Conservation (phyloP, 2,797 vertebrate genomes). For the Hemibagrus guttatus region DNA sequence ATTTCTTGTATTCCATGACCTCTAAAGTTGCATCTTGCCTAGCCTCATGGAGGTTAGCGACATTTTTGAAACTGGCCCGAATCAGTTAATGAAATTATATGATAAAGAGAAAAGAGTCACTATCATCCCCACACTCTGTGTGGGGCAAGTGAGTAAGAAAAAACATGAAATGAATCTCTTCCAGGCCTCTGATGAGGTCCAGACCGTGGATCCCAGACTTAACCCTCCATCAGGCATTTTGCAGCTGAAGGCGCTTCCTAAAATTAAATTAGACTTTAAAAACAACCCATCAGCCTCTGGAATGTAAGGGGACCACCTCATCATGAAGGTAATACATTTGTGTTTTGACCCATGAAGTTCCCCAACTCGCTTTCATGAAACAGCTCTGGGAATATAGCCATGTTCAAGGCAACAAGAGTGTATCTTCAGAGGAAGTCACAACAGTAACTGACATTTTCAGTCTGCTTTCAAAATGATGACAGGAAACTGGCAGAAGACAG, state of each 20-base stretch:
- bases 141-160: slow-evolving; percentile 38
- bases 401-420: slow-evolving; percentile 27
- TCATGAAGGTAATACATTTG: slow-evolving; percentile 44
- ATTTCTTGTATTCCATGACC: slow-evolving; percentile 56
- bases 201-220: slow-evolving; percentile 11
- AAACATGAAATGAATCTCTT: slow-evolving; percentile 44
- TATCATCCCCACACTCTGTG: slow-evolving; percentile 7
- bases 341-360: slow-evolving; percentile 37
- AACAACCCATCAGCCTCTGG: slow-evolving; percentile 35
- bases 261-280: slow-evolving; percentile 55
- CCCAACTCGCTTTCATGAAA: background rate
- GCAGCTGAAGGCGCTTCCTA: slow-evolving; percentile 27
- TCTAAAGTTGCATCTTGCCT: slow-evolving; percentile 47
- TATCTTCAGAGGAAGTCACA: slow-evolving; percentile 38
- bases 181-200: slow-evolving; percentile 37
- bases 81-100: slow-evolving; percentile 54
- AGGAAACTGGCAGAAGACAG: slow-evolving; percentile 28
- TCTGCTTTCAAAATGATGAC: slow-evolving; percentile 25
- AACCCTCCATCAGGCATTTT: slow-evolving; percentile 22
- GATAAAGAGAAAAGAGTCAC: slow-evolving; percentile 57
- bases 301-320: slow-evolving; percentile 19
- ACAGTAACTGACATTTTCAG: slow-evolving; percentile 42
- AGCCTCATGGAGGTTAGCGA: slow-evolving; percentile 26
- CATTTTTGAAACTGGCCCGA: slow-evolving; percentile 35
- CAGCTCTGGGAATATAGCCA: slow-evolving; percentile 21